Conservation (phyloP, 2,797 vertebrate genomes). For the Chrosomus eos region DNA sequence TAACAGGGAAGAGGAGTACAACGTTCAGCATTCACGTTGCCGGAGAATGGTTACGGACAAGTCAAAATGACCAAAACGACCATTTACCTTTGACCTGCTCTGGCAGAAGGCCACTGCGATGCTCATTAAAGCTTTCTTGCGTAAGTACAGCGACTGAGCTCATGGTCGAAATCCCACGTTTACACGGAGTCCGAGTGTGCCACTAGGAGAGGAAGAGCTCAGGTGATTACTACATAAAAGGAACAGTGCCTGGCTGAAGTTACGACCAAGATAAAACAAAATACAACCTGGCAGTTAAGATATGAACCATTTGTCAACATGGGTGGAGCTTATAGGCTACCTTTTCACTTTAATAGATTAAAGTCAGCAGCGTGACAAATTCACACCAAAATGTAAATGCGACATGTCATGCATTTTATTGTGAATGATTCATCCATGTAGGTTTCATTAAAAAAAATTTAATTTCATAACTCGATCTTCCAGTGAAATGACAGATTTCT, state of each 20-base stretch:
- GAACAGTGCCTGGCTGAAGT: neutral
- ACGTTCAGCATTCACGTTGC: constrained; percentile 55
- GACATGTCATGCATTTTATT: neutral
- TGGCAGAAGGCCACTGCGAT: constrained; percentile 93
- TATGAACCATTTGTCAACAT: neutral
- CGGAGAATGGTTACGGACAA: neutral
- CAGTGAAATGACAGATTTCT: neutral
- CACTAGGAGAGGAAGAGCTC: constrained; percentile 75
- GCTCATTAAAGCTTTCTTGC: constrained; percentile 99
- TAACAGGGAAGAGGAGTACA: neutral
- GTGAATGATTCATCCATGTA: neutral
- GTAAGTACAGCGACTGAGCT: constrained; percentile 99
- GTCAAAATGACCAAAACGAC: neutral
- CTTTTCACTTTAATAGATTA: neutral
- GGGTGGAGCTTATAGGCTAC: neutral
- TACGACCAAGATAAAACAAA: neutral
- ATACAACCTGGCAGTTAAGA: neutral
- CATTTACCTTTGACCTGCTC: constrained; percentile 87
- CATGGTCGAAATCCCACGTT: constrained; percentile 94
- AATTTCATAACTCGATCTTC: neutral
- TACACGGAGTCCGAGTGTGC: constrained; percentile 95
- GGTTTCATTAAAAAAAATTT: neutral
- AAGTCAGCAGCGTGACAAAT: neutral
- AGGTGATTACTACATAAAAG: constrained; percentile 9
- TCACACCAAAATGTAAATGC: neutral